Conservation (phyloP, 2,113 vertebrate species). For the Salvelinus alpinus region DNA sequence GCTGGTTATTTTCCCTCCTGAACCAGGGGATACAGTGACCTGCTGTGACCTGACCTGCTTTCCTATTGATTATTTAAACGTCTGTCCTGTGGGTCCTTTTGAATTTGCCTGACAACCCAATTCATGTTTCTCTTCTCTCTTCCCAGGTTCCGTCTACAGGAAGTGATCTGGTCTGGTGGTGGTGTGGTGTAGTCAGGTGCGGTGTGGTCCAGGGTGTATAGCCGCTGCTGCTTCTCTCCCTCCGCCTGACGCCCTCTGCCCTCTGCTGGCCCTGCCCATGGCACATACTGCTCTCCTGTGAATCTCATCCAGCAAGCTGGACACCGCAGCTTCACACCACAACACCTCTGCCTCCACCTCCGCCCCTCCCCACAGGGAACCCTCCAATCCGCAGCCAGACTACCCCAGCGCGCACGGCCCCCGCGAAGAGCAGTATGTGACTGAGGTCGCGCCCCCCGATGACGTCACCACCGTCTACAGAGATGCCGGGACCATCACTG, state of each 20-base stretch:
- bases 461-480: constrained; percentile 58
- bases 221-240: neutral
- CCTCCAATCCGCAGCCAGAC: constrained; percentile 64
- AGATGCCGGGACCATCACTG: constrained; percentile 88
- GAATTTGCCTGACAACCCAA: neutral
- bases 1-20: neutral
- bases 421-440: constrained; percentile 80
- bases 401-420: constrained; percentile 59
- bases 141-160: neutral
- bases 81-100: no score
- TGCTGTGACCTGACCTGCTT: neutral
- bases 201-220: neutral
- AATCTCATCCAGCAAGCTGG: constrained; percentile 85
- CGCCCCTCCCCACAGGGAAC: constrained; percentile 63
- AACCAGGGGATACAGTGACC: neutral
- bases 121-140: neutral
- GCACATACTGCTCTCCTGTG: constrained; percentile 75
- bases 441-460: constrained; percentile 66
- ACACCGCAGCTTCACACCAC: constrained; percentile 79
- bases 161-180: neutral
- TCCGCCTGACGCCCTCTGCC: constrained; percentile 18
- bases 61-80: neutral
- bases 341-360: constrained; percentile 63
- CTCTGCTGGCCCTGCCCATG: constrained; percentile 72
- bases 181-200: neutral